Percentiles rank a stretch among this genome's conserved stretches.
Evolutionary conservation across 2,888 invertebrate species (phyloP).

Genomic region (Elegia similella): DNA sequence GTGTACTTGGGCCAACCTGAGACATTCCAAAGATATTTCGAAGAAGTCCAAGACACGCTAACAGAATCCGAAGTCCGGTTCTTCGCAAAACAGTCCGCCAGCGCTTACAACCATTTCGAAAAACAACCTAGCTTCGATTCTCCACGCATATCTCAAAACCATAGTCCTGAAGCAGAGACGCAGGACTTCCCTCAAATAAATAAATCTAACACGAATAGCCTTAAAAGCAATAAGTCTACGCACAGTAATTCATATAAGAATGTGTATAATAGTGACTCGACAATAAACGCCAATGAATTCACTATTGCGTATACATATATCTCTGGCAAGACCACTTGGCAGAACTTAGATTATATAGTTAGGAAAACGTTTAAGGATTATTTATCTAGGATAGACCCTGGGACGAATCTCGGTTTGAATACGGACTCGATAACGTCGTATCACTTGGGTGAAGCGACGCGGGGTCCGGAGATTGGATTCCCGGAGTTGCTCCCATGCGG

Average conservation of each 20-base stretch:
- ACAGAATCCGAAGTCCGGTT: constrained; percentile 83
- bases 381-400: constrained; percentile 94
- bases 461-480: constrained; percentile 89
- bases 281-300: constrained; percentile 86
- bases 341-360: constrained; percentile 94
- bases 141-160: constrained; percentile 68
- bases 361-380: constrained; percentile 97
- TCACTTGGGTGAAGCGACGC: constrained; percentile 94
- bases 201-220: constrained; percentile 78
- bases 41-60: constrained; percentile 84
- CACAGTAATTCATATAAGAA: constrained; percentile 77
- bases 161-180: constrained; percentile 69
- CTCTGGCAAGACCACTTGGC: constrained; percentile 97
- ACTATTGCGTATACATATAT: constrained; percentile 94
- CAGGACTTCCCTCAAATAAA: constrained; percentile 72
- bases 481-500: constrained; percentile 97
- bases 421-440: constrained; percentile 96
- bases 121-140: constrained; percentile 76
- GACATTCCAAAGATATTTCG: constrained; percentile 86
- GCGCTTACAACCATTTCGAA: constrained; percentile 71
- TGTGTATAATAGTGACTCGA: constrained; percentile 75
- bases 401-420: constrained; percentile 91
- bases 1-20: constrained; percentile 93
- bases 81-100: constrained; percentile 76
- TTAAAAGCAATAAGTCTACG: constrained; percentile 80